phyloP scores from a whole-genome alignment of 2,888 invertebrate genomes.

The Marasmarcha lunaedactyla region DNA sequence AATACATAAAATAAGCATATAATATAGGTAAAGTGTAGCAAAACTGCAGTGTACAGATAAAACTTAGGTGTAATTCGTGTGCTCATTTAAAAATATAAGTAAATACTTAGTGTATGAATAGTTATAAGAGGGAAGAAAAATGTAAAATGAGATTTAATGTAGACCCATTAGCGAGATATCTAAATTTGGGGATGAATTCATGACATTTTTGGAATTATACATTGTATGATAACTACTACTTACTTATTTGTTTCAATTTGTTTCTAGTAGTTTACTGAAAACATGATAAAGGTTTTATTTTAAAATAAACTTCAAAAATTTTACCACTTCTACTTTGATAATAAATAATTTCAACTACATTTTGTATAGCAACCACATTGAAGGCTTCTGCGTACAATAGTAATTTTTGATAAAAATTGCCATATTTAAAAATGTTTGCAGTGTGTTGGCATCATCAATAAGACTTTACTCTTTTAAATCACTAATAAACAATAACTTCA shows the following conservation, averaged over 20 bases:
- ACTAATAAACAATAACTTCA: conserved; percentile 10
- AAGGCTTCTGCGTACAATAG: conserved; percentile 3
- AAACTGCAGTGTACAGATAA: not conserved
- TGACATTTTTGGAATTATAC: conserved; percentile 4
- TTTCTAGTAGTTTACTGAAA: too few species aligned
- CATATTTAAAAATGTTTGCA: conserved; percentile 52
- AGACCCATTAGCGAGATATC: conserved; percentile 58
- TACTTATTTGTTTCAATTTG: too few species aligned
- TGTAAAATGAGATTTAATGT: conserved; percentile 18
- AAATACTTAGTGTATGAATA: conserved; percentile 18
- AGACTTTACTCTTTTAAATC: conserved; percentile 22
- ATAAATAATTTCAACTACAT: too few species aligned
- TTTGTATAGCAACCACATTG: conserved; percentile 4
- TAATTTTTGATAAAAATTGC: conserved; percentile 18
- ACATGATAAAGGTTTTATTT: too few species aligned
- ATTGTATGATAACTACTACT: not conserved
- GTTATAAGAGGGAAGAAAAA: not conserved
- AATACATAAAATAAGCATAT: too few species aligned
- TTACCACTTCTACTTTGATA: too few species aligned
- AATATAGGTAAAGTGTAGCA: not conserved
- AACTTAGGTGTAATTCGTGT: conserved; percentile 27
- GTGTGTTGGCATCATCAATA: conserved; percentile 55
- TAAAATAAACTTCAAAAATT: too few species aligned
- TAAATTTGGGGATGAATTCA: conserved; percentile 23
- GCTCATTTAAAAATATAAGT: conserved; percentile 20